Evolutionary conservation across 2,797 vertebrate genomes (phyloP).

Genomic region (Coccyzus lansbergi): DNA sequence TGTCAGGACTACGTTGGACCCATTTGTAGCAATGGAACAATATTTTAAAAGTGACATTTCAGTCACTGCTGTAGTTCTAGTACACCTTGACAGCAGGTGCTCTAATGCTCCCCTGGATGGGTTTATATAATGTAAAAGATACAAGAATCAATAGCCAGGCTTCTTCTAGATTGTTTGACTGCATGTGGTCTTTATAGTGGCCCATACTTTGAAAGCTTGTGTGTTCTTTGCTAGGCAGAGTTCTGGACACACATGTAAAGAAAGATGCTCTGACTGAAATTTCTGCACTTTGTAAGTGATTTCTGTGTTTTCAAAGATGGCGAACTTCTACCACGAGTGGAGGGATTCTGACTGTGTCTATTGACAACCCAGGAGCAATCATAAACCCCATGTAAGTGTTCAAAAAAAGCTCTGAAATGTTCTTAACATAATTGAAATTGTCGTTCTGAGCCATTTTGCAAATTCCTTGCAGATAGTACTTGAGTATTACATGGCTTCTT

Average conservation of each 20-base stretch:
- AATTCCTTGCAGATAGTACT: background rate
- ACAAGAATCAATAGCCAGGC: background rate
- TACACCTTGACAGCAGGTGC: background rate
- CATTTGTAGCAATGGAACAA: background rate
- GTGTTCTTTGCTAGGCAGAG: background rate
- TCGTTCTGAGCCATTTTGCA: background rate
- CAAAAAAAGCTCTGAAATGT: background rate
- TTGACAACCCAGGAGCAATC: conserved; percentile 89
- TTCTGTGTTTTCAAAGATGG: conserved; percentile 82
- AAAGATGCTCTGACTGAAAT: background rate
- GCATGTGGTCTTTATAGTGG: background rate
- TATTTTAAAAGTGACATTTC: background rate
- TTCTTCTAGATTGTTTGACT: background rate
- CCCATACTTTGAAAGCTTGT: background rate
- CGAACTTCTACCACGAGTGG: conserved; percentile 85
- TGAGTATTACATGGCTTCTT: background rate
- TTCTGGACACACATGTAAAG: background rate
- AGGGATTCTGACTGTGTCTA: conserved; percentile 92
- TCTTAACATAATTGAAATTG: background rate
- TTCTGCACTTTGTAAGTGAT: background rate
- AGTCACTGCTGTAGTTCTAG: background rate
- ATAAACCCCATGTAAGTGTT: conserved; percentile 83
- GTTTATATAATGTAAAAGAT: background rate
- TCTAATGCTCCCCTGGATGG: background rate
- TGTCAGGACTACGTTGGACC: background rate